Evolutionary conservation across 53 echinoderm and acorn worm genomes (phyloP).

Genomic region (Henricia sp.): DNA sequence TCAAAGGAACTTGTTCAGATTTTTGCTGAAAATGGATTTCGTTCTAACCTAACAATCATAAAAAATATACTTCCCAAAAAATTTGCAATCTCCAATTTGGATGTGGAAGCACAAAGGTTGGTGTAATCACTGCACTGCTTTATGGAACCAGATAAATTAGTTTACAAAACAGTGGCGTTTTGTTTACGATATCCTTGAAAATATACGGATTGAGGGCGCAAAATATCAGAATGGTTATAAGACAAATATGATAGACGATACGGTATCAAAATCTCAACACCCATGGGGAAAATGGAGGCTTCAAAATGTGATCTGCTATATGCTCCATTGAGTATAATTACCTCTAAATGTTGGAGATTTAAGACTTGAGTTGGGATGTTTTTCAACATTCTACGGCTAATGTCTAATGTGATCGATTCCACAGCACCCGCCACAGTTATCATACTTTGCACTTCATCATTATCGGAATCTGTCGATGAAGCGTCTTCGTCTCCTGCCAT

Average conservation of each 20-base stretch:
- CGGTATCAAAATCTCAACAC: too few species aligned
- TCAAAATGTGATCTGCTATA: background rate
- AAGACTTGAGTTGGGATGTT: constrained; percentile 77
- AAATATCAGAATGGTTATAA: too few species aligned
- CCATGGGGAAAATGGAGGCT: too few species aligned
- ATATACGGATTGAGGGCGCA: too few species aligned
- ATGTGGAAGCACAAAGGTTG: too few species aligned
- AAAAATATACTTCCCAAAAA: too few species aligned
- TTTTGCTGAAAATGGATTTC: background rate
- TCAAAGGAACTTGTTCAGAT: background rate
- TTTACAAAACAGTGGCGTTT: too few species aligned
- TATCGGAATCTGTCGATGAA: background rate
- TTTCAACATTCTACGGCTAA: constrained; percentile 77
- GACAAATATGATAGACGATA: background rate
- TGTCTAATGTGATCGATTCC: constrained; percentile 84
- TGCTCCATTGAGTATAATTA: background rate
- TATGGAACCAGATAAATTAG: too few species aligned
- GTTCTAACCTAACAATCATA: too few species aligned
- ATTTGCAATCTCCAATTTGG: too few species aligned
- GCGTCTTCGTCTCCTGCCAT: constrained; percentile 42
- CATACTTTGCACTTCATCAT: constrained; percentile 74
- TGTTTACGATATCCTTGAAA: too few species aligned
- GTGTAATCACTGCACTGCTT: too few species aligned
- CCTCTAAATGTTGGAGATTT: constrained; percentile 90
- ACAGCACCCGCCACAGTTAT: constrained; percentile 76